Percentiles rank a stretch among this genome's conserved stretches.
These are phyloP conservation scores for Balearica regulorum DNA, from an alignment of 2,797 vertebrate species.

Conservation along the genomic window DNA sequence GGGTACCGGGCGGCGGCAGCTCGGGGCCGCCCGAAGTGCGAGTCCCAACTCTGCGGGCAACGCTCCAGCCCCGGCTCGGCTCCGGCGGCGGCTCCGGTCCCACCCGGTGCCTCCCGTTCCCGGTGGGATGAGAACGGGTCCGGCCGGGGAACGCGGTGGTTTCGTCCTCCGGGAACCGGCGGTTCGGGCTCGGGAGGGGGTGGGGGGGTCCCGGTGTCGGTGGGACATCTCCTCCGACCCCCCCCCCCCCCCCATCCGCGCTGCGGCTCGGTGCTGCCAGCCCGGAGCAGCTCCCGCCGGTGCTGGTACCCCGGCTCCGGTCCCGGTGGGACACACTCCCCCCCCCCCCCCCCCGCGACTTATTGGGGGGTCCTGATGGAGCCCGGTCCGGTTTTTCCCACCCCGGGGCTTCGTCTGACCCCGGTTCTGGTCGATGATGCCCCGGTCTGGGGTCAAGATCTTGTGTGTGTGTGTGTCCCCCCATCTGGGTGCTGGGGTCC, in stretches of 20 bases:
- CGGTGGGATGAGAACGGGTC: neutral
- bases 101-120: no score
- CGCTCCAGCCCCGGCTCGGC: neutral
- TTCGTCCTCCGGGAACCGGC: neutral
- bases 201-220: no score
- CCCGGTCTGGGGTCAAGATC: neutral
- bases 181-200: neutral
- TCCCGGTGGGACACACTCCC: neutral
- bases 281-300: neutral
- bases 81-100: neutral
- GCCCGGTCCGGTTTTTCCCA: neutral
- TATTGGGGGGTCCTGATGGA: neutral
- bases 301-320: neutral
- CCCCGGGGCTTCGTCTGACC: no score
- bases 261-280: no score
- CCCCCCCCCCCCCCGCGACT: no score
- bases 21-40: neutral
- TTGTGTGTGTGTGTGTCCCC: no score
- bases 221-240: neutral
- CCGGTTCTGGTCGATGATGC: neutral
- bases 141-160: neutral
- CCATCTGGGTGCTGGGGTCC: neutral
- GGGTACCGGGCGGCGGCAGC: neutral
- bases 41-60: neutral
- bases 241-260: neutral